A percentile compares a stretch with the other conserved stretches of the same genome.
Evolutionary conservation across 2,888 invertebrate genomes (phyloP).

Genomic region (Tachina fera): DNA sequence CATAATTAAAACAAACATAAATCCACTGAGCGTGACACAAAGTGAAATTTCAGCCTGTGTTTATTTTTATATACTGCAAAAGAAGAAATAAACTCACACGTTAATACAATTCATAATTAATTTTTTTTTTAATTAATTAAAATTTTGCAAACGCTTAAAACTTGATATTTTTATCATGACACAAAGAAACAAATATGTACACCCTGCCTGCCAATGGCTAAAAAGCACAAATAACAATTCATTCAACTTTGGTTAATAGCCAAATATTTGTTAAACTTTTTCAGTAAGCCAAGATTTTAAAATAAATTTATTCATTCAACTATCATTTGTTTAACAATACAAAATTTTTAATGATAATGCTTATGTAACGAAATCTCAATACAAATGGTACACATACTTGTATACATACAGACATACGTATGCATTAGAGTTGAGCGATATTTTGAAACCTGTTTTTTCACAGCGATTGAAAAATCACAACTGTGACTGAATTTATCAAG

Average conservation of each 20-base stretch:
- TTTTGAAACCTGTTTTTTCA: no score
- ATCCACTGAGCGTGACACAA: slow-evolving; percentile 27
- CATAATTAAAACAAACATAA: background rate
- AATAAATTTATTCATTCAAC: background rate
- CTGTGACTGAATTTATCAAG: no score
- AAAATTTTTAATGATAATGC: background rate
- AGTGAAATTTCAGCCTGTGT: slow-evolving; percentile 21
- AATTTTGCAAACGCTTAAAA: background rate
- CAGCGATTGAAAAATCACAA: no score
- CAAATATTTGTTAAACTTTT: slow-evolving; percentile 4
- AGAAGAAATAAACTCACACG: background rate
- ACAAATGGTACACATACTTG: background rate
- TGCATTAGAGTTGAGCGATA: no score
- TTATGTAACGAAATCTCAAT: slow-evolving; percentile 11
- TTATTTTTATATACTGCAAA: background rate
- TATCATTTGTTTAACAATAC: background rate
- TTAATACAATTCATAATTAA: slow-evolving; percentile 8
- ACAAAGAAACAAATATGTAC: background rate
- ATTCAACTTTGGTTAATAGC: slow-evolving; percentile 1
- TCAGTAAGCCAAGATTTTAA: background rate
- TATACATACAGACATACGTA: no score
- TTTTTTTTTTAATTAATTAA: slow-evolving; percentile 41
- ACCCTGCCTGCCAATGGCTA: background rate
- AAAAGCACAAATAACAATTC: slow-evolving; percentile 4
- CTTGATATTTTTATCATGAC: background rate